phyloP scores from a whole-genome alignment of 2,888 invertebrate genomes.

The Cataglyphis cursor region DNA sequence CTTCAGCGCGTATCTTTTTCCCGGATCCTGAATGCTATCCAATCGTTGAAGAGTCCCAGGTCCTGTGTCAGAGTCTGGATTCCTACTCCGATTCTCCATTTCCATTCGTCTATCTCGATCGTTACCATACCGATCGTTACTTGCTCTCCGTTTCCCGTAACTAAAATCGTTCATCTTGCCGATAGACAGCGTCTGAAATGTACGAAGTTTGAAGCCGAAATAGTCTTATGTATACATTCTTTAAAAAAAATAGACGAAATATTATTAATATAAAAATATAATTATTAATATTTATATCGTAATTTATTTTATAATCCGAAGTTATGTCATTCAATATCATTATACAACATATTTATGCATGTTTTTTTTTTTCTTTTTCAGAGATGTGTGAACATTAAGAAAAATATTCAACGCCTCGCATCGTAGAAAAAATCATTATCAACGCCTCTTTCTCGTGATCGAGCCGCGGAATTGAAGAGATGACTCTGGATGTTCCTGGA shows the following conservation, averaged over 20 bases:
- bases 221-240: neutral
- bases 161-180: constrained; percentile 69
- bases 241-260: neutral
- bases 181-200: constrained; percentile 1
- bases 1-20: constrained; percentile 91
- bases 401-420: constrained; percentile 37
- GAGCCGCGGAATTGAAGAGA: constrained; percentile 67
- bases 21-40: constrained; percentile 92
- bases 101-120: constrained; percentile 64
- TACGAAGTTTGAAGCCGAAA: neutral
- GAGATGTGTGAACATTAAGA: neutral
- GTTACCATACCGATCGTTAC: constrained; percentile 58
- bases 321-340: neutral
- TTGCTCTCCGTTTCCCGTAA: constrained; percentile 70
- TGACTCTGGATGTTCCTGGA: constrained; percentile 73
- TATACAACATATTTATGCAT: neutral
- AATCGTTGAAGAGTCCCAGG: constrained; percentile 84
- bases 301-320: neutral
- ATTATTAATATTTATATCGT: neutral
- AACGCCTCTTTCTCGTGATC: constrained; percentile 50
- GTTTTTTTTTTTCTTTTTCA: constrained; percentile 14
- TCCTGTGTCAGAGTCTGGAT: constrained; percentile 37
- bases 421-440: constrained; percentile 56
- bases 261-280: neutral
- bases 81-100: constrained; percentile 44